Evolutionary conservation across 2,888 invertebrate genomes (phyloP), one percentile per base, ranked within the genome.

Genomic region (Ectemnius lituratus): DNA sequence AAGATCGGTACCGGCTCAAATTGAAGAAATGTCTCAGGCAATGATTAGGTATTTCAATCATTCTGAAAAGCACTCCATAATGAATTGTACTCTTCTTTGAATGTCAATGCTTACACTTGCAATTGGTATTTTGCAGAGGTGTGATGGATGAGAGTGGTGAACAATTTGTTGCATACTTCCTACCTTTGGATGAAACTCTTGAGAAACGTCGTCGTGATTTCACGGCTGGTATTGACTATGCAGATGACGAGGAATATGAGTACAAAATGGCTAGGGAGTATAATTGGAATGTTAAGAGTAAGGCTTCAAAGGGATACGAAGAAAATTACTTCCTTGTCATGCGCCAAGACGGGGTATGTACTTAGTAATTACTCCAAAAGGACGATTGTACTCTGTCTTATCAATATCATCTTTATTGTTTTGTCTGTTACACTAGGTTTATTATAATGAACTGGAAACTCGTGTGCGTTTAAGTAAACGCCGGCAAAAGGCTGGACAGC

Each of bases 71-170:
- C 13, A 16, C n/a, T 52, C 52, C 5, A 16, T 52, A 6, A 4
- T 2, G 2, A 52, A 14, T 52, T 52, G 23, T 52, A 37, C 8
- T 8, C 0, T 8, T 37, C 37, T 11, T 16, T 6, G 52, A 5
- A 52, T 52, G 16, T 52, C 8, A 52, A 14, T 16, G 2, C 14
- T 52, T 16, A 52, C 0, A 52, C 11, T 14, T 2, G 6, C 5
- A 52, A 52, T 37, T 37, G 37, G 5, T 37, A 37, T 52, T 84
- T 92, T 91, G 18, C 90, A 97, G 97, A 90, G 99, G 99, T 95
- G 99, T 99, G 90, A 98, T 98, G 96, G 99, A 99, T 89, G 98
- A 98, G 91, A 98, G 97, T 87, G 99, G 99, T 23, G 98, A 99
- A 91, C 99, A 99, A 91, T 99, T 99, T 91, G 99, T 99, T 0